These are phyloP conservation scores for Drosophila athabasca DNA, from an alignment of 1,140 invertebrate genomes.

Conservation along the genomic window DNA sequence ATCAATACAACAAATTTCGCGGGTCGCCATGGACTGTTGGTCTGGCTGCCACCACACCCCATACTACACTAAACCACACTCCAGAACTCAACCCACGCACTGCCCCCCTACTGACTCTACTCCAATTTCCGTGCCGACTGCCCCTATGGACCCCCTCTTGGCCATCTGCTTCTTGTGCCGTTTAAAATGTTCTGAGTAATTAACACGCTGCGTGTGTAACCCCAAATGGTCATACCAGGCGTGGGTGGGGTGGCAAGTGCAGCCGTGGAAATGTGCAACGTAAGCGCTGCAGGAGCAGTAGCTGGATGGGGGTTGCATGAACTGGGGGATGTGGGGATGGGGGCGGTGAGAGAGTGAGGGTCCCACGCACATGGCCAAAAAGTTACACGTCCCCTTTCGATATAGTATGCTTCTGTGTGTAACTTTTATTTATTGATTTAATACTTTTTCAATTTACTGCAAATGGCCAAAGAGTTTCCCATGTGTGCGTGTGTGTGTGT, in stretches of 20 bases:
- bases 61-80: neutral
- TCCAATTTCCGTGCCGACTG: neutral
- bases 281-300: conserved; percentile 53
- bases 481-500: conserved; percentile 17
- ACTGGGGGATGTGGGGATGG: neutral
- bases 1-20: conserved; percentile 79
- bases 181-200: conserved; percentile 80
- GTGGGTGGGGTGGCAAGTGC: neutral
- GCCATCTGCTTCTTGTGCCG: conserved; percentile 51
- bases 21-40: conserved; percentile 50
- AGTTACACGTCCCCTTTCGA: conserved; percentile 51
- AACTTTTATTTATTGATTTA: conserved; percentile 81
- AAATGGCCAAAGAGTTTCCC: conserved; percentile 74
- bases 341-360: neutral
- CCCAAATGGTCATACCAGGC: conserved; percentile 63
- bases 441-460: conserved; percentile 81
- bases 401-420: conserved; percentile 45
- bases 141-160: conserved; percentile 1
- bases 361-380: conserved; percentile 55
- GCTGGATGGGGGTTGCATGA: neutral
- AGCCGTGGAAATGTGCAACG: conserved; percentile 66
- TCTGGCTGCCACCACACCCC: neutral
- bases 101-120: neutral
- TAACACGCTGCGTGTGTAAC: conserved; percentile 78
- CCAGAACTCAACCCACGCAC: neutral